Percentiles rank a stretch among this genome's conserved stretches.
Evolutionary conservation across 2,888 invertebrate species (phyloP).

Genomic region (Drosophila testacea): DNA sequence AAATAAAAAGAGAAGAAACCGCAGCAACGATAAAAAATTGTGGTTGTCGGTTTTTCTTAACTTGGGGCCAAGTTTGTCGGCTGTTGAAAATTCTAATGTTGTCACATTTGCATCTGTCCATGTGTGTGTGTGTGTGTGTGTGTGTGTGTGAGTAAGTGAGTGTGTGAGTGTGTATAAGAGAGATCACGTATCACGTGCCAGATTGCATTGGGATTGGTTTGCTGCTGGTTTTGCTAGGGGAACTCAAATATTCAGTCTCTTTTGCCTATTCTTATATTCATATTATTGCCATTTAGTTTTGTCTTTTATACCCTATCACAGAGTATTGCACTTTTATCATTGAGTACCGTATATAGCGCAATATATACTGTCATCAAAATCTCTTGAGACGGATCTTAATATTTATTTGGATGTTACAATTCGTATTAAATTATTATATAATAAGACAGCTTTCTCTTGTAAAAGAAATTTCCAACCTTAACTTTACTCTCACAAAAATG

Average conservation of each 20-base stretch:
- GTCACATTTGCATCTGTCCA: slow-evolving; percentile 75
- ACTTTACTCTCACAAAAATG: no score
- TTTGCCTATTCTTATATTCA: slow-evolving; percentile 58
- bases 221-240: slow-evolving; percentile 15
- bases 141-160: slow-evolving; percentile 26
- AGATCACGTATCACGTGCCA: slow-evolving; percentile 79
- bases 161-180: slow-evolving; percentile 29
- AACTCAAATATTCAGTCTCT: slow-evolving; percentile 45
- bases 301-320: not conserved
- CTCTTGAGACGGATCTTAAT: no score
- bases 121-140: slow-evolving; percentile 32
- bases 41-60: slow-evolving; percentile 74
- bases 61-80: slow-evolving; percentile 60
- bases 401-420: no score
- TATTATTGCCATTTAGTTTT: slow-evolving; percentile 38
- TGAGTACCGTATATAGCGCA: no score
- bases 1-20: slow-evolving; percentile 13
- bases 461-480: no score
- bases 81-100: slow-evolving; percentile 84
- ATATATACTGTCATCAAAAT: no score
- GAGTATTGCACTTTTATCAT: not conserved
- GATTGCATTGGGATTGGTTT: slow-evolving; percentile 68
- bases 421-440: no score
- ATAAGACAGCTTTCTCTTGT: no score
- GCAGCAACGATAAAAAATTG: slow-evolving; percentile 67